Evolutionary conservation across 2,888 invertebrate genomes (phyloP), one percentile per base, ranked within the genome.

Genomic region (Calameuta idolon): DNA sequence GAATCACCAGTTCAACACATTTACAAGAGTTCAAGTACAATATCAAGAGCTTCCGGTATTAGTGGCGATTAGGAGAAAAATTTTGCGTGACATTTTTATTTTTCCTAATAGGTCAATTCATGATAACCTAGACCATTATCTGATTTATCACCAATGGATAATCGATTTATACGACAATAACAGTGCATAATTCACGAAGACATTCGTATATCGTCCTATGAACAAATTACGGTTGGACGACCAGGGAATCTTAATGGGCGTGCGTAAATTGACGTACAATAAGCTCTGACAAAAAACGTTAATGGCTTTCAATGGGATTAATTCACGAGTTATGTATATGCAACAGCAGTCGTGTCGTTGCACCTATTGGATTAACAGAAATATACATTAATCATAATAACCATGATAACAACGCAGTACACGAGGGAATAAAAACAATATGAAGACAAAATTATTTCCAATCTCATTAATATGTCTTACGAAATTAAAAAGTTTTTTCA

Each of bases 261-360:
- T 78, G 78, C 78, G 79, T 77, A 86, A 86, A 89, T 87, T 87
- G 86, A 81, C 79, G 82, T 77, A 87, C 85, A 87, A 87, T 87
- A 84, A 87, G 86, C 81, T 81, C 82, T 82, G 76, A 80, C 82
- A 85, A 83, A 82, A 85, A 86, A 84, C 84, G 81, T 81, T 85
- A 84, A 89, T 86, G 81, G 84, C 84, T 85, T 84, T 86, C 84
- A 85, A 84, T 86, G 82, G 82, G 87, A 86, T 87, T 87, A 86
- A 87, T 89, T 88, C 74, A 83, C 79, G 79, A 80, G 71, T 55
- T 23, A 55, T 55, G 9, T 9, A 55, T 55, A 55, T 55, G 15
- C 15, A 55, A 55, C 23, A 55, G 55, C 23, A 55, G 23, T 55
- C 23, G 55, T 55, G 55, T 23, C 55, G 55, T 55, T 55, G 23